phyloP scores from a whole-genome alignment of 2,113 vertebrate species.

The Gobio gobio region DNA sequence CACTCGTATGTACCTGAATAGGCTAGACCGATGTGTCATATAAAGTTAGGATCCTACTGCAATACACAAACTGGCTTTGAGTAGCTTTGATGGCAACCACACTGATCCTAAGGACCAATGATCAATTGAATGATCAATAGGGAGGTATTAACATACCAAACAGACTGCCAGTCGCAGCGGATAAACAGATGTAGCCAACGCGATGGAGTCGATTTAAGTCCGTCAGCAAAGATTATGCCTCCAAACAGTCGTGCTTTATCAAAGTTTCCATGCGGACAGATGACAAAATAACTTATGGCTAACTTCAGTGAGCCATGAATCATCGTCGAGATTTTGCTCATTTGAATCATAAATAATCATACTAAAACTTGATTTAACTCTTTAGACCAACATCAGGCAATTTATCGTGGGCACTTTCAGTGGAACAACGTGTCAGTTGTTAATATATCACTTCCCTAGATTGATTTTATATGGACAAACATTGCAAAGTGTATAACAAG shows the following conservation, averaged over 20 bases:
- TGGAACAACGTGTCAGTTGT: conserved; percentile 21
- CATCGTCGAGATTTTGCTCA: conserved; percentile 19
- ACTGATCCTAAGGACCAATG: conserved; percentile 43
- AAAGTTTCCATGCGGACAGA: conserved; percentile 36
- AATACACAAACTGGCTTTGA: conserved; percentile 24
- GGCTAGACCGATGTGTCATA: not conserved
- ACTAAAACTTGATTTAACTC: conserved; percentile 50
- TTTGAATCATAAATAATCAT: conserved; percentile 47
- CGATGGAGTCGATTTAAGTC: conserved; percentile 42
- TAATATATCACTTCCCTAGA: conserved; percentile 18
- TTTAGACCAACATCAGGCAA: conserved; percentile 40
- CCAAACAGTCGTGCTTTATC: conserved; percentile 34
- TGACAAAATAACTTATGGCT: conserved; percentile 26
- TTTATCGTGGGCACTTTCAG: conserved; percentile 22
- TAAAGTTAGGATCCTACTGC: conserved; percentile 26
- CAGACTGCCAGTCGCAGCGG: conserved; percentile 43
- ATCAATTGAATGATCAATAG: conserved; percentile 50
- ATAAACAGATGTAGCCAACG: conserved; percentile 51
- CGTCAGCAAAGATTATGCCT: conserved; percentile 49
- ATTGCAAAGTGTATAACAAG: conserved; percentile 7
- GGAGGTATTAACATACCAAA: conserved; percentile 58
- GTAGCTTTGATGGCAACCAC: conserved; percentile 30
- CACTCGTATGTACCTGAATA: not conserved
- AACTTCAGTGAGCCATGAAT: conserved; percentile 19
- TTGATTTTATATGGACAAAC: conserved; percentile 36